Evolutionary conservation across 2,888 invertebrate species (phyloP).

Genomic region (Cryptosula pallasiana): DNA sequence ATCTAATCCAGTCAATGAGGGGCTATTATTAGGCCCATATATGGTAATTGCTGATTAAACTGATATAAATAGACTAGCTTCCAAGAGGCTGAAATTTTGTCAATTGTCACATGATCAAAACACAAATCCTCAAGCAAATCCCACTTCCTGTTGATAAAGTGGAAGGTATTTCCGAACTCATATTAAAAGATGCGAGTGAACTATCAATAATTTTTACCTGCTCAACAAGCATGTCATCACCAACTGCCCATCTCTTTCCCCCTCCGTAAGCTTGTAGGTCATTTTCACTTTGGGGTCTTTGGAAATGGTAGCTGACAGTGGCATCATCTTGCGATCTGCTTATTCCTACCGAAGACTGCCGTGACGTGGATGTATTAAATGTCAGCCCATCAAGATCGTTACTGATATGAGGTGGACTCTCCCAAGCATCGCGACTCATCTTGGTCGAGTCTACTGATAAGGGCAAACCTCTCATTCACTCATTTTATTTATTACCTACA

Average conservation of each 20-base stretch:
- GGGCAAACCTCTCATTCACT: conserved; percentile 22
- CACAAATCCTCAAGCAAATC: neutral
- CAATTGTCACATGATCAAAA: no score
- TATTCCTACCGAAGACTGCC: conserved; percentile 3
- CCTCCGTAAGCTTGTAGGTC: conserved; percentile 61
- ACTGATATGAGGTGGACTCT: conserved; percentile 15
- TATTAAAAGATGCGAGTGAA: neutral
- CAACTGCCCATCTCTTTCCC: conserved; percentile 70
- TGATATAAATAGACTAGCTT: no score
- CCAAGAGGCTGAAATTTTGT: no score
- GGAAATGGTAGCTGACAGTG: conserved; percentile 86
- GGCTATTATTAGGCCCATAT: no score
- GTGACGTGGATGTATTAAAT: neutral
- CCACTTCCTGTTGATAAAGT: neutral
- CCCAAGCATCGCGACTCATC: conserved; percentile 18
- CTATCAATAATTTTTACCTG: conserved; percentile 38
- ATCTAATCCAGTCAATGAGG: no score
- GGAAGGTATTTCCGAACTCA: neutral
- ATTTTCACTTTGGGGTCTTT: conserved; percentile 72
- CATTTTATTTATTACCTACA: neutral
- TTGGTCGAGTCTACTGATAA: conserved; percentile 6
- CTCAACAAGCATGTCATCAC: conserved; percentile 80
- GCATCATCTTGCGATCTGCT: conserved; percentile 74
- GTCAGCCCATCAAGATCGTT: conserved; percentile 18
- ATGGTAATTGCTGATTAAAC: no score